Evolutionary conservation across 2,113 vertebrate species (phyloP).

Genomic region (Paratilapia polleni): DNA sequence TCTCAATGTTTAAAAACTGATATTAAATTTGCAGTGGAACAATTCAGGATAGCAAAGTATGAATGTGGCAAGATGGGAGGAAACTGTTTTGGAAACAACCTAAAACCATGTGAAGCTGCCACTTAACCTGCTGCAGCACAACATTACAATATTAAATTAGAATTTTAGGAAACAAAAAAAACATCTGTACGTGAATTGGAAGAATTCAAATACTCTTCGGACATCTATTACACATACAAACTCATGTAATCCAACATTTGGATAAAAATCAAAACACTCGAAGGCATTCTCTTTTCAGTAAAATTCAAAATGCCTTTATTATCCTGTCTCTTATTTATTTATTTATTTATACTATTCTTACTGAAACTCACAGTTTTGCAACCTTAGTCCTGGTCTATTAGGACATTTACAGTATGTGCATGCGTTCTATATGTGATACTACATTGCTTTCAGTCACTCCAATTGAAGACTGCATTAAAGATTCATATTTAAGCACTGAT

Average conservation of each 20-base stretch:
- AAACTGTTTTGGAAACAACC: background rate
- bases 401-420: background rate
- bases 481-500: background rate
- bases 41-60: background rate
- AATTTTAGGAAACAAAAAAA: background rate
- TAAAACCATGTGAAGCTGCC: background rate
- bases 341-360: background rate
- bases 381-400: background rate
- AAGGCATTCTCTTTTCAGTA: background rate
- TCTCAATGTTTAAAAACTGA: background rate
- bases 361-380: background rate
- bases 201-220: background rate
- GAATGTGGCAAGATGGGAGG: background rate
- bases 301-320: background rate
- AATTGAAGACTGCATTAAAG: conserved; percentile 28
- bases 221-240: background rate
- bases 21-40: background rate
- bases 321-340: background rate
- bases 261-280: background rate
- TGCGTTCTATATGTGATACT: background rate
- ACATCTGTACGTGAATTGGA: background rate
- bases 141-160: background rate
- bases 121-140: background rate
- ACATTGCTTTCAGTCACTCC: background rate
- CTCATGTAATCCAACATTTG: background rate